These are phyloP conservation scores for Aplocera efformata DNA, from an alignment of 2,888 invertebrate species.

Conservation along the genomic window DNA sequence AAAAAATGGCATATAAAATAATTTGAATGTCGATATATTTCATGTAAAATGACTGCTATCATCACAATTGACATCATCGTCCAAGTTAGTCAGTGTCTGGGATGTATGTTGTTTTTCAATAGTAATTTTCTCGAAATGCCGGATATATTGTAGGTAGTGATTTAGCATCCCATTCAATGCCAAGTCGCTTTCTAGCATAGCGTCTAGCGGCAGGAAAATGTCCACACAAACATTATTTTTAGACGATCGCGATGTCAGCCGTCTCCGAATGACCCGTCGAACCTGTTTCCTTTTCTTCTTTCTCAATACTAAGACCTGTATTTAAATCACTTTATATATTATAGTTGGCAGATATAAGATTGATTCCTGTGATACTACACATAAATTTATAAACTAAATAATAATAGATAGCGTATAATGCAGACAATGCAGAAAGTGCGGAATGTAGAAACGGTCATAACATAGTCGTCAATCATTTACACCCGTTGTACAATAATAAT, in stretches of 20 bases:
- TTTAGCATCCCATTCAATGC: conserved; percentile 7
- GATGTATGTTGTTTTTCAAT: no score
- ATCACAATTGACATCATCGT: no score
- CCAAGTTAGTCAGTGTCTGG: no score
- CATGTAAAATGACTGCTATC: no score
- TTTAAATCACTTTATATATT: no score
- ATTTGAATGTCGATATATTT: no score
- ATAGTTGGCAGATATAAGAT: no score
- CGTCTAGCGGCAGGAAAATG: conserved; percentile 6
- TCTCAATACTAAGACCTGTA: background rate
- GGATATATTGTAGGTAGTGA: conserved; percentile 6
- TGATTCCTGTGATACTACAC: no score
- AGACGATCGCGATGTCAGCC: conserved; percentile 9
- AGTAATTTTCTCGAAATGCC: background rate
- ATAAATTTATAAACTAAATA: background rate
- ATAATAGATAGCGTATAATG: background rate
- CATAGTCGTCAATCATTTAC: conserved; percentile 17
- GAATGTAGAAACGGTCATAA: background rate
- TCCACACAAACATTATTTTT: conserved; percentile 12
- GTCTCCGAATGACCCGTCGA: conserved; percentile 16
- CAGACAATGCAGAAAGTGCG: no score
- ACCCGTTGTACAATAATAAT: conserved; percentile 28
- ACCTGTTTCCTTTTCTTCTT: conserved; percentile 23
- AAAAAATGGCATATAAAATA: no score
- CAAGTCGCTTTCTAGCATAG: conserved; percentile 8